These are phyloP conservation scores for Heliconius ismenius DNA, from an alignment of 2,888 invertebrate species.

Conservation along the genomic window DNA sequence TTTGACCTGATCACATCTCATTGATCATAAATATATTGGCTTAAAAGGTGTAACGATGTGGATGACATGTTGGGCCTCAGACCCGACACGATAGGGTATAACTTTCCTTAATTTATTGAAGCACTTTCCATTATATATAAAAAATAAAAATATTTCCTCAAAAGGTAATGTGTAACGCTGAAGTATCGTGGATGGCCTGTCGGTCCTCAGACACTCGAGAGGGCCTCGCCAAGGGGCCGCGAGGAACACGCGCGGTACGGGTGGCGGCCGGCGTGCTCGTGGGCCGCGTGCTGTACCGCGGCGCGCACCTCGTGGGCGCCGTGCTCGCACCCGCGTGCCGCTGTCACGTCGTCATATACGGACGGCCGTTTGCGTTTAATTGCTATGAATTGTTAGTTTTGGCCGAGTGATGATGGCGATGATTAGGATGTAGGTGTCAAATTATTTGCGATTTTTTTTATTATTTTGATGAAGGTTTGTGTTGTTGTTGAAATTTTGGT, in stretches of 20 bases:
- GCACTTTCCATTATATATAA: no score
- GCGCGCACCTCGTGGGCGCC: conserved; percentile 60
- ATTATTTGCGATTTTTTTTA: conserved; percentile 18
- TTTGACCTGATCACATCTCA: no score
- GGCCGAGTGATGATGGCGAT: conserved; percentile 40
- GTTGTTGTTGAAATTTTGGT: neutral
- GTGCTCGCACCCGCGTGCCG: conserved; percentile 61
- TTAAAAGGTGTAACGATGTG: no score
- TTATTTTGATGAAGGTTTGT: neutral
- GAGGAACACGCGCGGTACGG: conserved; percentile 56
- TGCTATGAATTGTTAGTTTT: conserved; percentile 69
- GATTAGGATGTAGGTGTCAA: neutral
- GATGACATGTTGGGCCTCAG: no score
- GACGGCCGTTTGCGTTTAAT: conserved; percentile 70
- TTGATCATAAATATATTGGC: no score
- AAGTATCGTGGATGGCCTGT: conserved; percentile 54
- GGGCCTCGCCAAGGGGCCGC: conserved; percentile 54
- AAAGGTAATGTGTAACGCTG: conserved; percentile 73
- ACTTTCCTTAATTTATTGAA: no score
- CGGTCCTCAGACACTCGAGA: conserved; percentile 51
- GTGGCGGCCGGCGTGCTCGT: conserved; percentile 56
- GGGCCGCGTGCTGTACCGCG: conserved; percentile 62
- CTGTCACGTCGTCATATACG: conserved; percentile 70
- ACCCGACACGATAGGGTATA: no score
- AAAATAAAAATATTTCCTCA: neutral